phyloP scores from a whole-genome alignment of 2,113 vertebrate species.

The Indicator indicator region DNA sequence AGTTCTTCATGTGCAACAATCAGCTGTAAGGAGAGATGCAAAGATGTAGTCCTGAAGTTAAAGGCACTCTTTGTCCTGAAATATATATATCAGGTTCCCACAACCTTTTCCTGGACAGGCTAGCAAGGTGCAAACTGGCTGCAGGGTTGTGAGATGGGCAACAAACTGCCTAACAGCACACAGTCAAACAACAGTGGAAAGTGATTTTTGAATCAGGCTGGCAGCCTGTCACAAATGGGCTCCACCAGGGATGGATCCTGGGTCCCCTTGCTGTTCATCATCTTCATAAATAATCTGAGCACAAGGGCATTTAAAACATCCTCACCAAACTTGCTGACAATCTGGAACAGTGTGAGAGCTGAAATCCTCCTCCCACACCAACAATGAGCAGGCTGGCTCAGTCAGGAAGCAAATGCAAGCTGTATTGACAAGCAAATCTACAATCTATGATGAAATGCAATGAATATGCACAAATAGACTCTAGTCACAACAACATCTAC shows the following conservation, averaged over 20 bases:
- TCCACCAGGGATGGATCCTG: neutral
- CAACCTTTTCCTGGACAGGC: neutral
- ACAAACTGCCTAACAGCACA: neutral
- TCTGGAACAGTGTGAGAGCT: no score
- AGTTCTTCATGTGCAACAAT: neutral
- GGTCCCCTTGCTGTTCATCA: neutral
- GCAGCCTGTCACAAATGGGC: neutral
- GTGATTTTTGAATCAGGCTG: neutral
- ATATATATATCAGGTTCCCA: neutral
- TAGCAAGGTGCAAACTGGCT: neutral
- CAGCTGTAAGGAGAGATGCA: neutral
- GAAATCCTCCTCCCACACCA: no score
- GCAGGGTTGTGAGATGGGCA: neutral
- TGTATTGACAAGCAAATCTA: no score
- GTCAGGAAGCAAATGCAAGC: no score
- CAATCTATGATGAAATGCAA: no score
- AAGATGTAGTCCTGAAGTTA: neutral
- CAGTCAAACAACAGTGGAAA: neutral
- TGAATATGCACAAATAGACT: no score
- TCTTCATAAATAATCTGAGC: neutral
- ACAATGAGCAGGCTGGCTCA: no score
- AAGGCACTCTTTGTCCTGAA: neutral
- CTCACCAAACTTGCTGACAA: neutral
- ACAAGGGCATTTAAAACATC: neutral
- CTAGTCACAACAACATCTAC: no score